Base-by-base conservation (phyloP, 1,140 invertebrate species). In the Carcinoscorpius rotundicauda region DNA sequence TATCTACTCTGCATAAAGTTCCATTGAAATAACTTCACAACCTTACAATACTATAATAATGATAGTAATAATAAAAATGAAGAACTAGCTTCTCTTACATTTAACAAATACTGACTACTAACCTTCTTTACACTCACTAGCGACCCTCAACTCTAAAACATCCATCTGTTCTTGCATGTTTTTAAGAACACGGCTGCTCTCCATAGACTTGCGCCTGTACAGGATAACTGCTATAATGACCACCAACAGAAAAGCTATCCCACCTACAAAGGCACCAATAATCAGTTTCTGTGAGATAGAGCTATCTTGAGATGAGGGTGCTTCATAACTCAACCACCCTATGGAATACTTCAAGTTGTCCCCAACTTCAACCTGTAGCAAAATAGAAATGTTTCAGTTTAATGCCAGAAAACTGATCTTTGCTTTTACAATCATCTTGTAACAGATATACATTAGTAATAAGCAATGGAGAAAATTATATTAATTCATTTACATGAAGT, bases 161-260 rank as follows among this genome's bases (percentile, higher is more conserved):
- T 99, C 97, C 95, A 99, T 99, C 78, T 99, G 96, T 75, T 97
- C 95, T 78, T 99, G 95, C 92, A 99, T 97, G 76, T 95, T 96
- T 74, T 97, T 98, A 66, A 98, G 82, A 55, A 98, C 95, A 58
- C 94, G 83, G 73, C 91, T 94, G 75, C 91, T 97, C 79, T 98
- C 93, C 9, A 91, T 96, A 6, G 93, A 95, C 77, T 98, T 99
- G 70, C 93, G 83, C 66, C 89, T 83, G 78, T 98, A 99, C 52
- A 93, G 90, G 72, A 98, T 89, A 63, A 98, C 82, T 76, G 98
- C 90, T 52, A 78, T 69, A 5, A 79, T 72, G 49, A 86, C 85
- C 64, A 96, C 84, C 73, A 97, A 89, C 48, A 84, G 75, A n/a
- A 80, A 69, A n/a, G 83, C 72, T 49, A 89, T 78, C n/a, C 75